Evolutionary conservation across 2,888 invertebrate species (phyloP).

Genomic region (Pollenia griseotomentosa): DNA sequence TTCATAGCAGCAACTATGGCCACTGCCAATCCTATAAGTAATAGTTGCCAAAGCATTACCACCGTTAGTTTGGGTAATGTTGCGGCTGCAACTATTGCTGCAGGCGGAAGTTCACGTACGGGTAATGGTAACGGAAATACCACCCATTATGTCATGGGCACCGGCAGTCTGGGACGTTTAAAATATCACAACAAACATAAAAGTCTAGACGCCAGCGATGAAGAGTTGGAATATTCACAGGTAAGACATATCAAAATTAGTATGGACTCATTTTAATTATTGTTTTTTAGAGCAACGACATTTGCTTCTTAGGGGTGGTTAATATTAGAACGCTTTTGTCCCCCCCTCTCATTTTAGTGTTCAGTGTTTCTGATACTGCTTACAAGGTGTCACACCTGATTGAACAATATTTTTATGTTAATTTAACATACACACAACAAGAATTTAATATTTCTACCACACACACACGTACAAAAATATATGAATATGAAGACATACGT

Average conservation of each 20-base stretch:
- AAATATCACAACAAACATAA: conserved; percentile 81
- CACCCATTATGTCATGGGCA: conserved; percentile 81
- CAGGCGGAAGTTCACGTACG: conserved; percentile 70
- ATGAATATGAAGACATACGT: background rate
- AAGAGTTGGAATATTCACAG: conserved; percentile 86
- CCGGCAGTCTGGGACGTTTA: conserved; percentile 82
- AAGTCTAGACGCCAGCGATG: conserved; percentile 84
- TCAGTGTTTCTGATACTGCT: conserved; percentile 19
- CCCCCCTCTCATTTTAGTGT: background rate
- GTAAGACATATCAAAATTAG: conserved; percentile 80
- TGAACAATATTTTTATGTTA: conserved; percentile 63
- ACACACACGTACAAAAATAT: background rate
- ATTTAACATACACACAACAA: conserved; percentile 33
- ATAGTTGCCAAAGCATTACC: conserved; percentile 81
- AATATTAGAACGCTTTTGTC: background rate
- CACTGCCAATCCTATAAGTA: conserved; percentile 79
- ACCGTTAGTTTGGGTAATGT: conserved; percentile 74
- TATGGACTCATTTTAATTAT: conserved; percentile 35
- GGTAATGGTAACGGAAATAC: conserved; percentile 69
- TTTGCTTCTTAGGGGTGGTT: conserved; percentile 58
- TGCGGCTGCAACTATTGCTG: conserved; percentile 75
- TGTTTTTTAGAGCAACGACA: conserved; percentile 51
- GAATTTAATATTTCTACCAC: conserved; percentile 23
- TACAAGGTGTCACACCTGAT: conserved; percentile 62
- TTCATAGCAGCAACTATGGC: conserved; percentile 73